Percentiles rank a stretch among this genome's conserved stretches.
phyloP scores from a whole-genome alignment of 2,888 invertebrate species.

The Rotaria magnacalcarata region DNA sequence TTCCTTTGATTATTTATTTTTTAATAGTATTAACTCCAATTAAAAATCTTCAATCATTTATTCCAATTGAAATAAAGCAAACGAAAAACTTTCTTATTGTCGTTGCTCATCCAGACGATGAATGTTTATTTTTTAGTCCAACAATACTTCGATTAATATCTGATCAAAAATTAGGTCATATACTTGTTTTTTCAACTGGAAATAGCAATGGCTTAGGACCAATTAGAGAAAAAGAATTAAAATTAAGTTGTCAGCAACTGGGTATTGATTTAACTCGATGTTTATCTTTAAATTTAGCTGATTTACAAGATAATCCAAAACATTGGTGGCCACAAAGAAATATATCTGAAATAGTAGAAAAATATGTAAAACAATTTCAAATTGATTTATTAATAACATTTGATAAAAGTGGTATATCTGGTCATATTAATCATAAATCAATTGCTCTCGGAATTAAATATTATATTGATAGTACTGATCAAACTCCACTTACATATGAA shows the following conservation, averaged over 20 bases:
- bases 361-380: neutral
- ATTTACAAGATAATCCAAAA: constrained; percentile 10
- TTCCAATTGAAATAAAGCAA: neutral
- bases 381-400: constrained; percentile 14
- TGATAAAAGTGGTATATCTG: neutral
- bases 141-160: neutral
- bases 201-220: constrained; percentile 36
- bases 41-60: neutral
- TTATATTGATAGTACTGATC: neutral
- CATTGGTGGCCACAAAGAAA: neutral
- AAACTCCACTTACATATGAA: neutral
- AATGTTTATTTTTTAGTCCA: constrained; percentile 45
- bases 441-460: neutral
- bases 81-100: constrained; percentile 30
- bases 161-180: neutral
- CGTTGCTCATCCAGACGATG: constrained; percentile 46
- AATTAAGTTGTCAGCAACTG: constrained; percentile 21
- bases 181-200: constrained; percentile 42
- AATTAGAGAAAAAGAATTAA: constrained; percentile 37
- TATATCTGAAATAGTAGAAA: neutral
- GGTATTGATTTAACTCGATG: neutral
- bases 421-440: neutral
- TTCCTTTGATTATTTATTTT: neutral
- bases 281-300: neutral
- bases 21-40: neutral